These are phyloP conservation scores for Castor canadensis DNA, from an alignment of 2,113 vertebrate genomes.

Conservation along the genomic window DNA sequence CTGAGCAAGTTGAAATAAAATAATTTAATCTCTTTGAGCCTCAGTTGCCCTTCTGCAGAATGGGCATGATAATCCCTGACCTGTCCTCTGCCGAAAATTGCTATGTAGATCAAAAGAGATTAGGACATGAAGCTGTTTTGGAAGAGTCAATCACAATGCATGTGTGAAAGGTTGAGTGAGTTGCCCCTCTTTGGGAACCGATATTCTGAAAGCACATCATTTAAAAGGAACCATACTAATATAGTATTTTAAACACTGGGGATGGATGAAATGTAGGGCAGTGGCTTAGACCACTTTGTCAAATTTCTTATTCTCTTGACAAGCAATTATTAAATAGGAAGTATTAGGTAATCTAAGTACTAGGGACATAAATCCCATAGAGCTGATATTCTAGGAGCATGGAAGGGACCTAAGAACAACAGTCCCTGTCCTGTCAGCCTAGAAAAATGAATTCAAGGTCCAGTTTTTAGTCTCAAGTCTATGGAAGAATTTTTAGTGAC, in stretches of 20 bases:
- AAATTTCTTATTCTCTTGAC: conserved; percentile 13
- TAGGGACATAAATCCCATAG: background rate
- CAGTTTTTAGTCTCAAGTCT: background rate
- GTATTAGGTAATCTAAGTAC: background rate
- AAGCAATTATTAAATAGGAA: conserved; percentile 36
- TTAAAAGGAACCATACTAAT: conserved; percentile 12
- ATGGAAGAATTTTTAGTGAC: background rate
- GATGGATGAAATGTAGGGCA: background rate
- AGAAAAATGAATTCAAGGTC: background rate
- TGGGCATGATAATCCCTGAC: background rate
- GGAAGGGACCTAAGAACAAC: background rate
- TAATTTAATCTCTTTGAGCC: background rate
- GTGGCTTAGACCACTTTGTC: background rate
- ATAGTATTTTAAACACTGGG: conserved; percentile 9
- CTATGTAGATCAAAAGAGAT: background rate
- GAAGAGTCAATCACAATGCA: background rate
- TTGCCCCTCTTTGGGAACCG: background rate
- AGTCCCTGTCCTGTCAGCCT: background rate
- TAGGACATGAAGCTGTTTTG: conserved; percentile 13
- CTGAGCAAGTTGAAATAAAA: background rate
- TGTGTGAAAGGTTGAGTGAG: background rate
- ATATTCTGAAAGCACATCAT: conserved; percentile 32
- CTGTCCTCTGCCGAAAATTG: background rate
- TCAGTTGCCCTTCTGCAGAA: conserved; percentile 24
- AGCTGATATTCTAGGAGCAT: background rate